A percentile compares a stretch with the other conserved stretches of the same genome.
Evolutionary conservation across 2,888 invertebrate species (phyloP).

Genomic region (Seira ritae): DNA sequence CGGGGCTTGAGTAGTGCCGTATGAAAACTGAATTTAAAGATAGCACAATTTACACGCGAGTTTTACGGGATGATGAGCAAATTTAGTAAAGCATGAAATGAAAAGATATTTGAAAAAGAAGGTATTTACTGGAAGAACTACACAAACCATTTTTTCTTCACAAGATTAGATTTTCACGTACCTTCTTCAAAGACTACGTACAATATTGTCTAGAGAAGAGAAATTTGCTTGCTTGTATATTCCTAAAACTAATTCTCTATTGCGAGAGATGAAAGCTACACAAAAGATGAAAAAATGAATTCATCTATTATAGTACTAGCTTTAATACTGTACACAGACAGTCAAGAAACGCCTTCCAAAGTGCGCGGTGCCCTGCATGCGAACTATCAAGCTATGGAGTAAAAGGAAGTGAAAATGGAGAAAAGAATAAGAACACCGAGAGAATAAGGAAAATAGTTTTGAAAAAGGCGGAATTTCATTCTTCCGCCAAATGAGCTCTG

Average conservation of each 20-base stretch:
- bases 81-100: slow-evolving; percentile 39
- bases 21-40: too few species aligned
- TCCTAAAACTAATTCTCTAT: neutral
- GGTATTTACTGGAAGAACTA: too few species aligned
- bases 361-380: too few species aligned
- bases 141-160: too few species aligned
- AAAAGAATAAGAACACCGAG: neutral
- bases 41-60: too few species aligned
- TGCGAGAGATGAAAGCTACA: neutral
- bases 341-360: too few species aligned
- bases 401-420: slow-evolving; percentile 14
- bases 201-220: neutral
- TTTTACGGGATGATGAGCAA: too few species aligned
- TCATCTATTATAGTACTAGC: neutral
- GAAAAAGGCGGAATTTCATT: slow-evolving; percentile 41
- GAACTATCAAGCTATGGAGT: slow-evolving; percentile 1
- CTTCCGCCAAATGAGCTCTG: slow-evolving; percentile 51
- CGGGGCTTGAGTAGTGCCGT: too few species aligned
- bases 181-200: neutral
- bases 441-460: neutral
- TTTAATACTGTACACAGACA: too few species aligned
- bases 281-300: neutral
- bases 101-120: neutral
- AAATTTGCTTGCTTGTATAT: too few species aligned
- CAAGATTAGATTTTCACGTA: too few species aligned